Base-by-base conservation (phyloP, 2,888 invertebrate species). In the Thysanoteuthis rhombus region DNA sequence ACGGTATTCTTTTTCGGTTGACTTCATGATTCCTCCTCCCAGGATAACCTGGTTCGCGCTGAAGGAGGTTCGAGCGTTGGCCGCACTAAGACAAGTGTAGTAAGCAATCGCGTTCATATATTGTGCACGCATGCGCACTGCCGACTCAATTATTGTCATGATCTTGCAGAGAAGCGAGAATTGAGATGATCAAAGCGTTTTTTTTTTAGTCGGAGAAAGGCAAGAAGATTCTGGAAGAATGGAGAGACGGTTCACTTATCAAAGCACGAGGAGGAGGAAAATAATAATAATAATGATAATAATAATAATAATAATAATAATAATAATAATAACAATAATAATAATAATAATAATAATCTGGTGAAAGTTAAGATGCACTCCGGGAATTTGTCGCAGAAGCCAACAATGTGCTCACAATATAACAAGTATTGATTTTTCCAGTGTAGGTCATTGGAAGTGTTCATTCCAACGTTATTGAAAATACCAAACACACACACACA, bases 111-210 rank as follows among this genome's bases (percentile, higher is more conserved):
- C 75, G 75, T 75, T 75, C n/a, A 8, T 8, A 58, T 32, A 32
- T 32, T 28, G 32, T 10, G 58, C 58, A 58, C 58, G 75, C 75
- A 75, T 75, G 75, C 75, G 75, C n/a, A 75, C 75, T 75, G n/a
- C n/a, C n/a, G 75, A 75, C n/a, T 75, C 75, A 75, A 75, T 75
- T 75, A 75, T 75, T 75, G 75, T 75, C 75, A n/a, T n/a, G n/a
- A 75, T 75, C 75, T 75, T 75, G 75, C 75, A 75, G 3, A 12
- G 75, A 75, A n/a, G 75, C n/a, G n/a, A 75, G n/a, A 58, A 58
- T 32, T 58, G 10, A 58, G 58, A 58, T 58, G 32, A 58, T 28
- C 32, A 10, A 5, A 58, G 32, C 8, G 58, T 28, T 58, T 58
- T 58, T 28, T 58, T 58, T 58, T 32, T 2, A 28, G 58, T 58